Evolutionary conservation across 2,797 vertebrate genomes (phyloP).

Genomic region (Phoeniculus purpureus): DNA sequence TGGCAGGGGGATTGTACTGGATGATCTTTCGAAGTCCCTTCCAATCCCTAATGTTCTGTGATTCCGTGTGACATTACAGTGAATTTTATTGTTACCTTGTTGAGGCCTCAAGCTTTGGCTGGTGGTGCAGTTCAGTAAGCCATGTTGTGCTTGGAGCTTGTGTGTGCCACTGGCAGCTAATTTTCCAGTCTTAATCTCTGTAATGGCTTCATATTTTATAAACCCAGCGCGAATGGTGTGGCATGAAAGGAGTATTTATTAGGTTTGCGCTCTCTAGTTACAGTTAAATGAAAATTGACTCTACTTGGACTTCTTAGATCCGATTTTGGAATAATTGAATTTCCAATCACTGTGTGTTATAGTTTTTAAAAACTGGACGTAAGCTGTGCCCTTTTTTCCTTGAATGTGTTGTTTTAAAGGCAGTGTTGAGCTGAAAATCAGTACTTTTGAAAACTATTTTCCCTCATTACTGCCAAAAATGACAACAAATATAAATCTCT

Average conservation of each 20-base stretch:
- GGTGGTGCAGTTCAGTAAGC: background rate
- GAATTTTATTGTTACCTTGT: slow-evolving; percentile 26
- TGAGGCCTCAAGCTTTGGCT: slow-evolving; percentile 46
- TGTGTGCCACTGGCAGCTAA: background rate
- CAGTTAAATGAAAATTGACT: background rate
- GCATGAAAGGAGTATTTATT: slow-evolving; percentile 12
- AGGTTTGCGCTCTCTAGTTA: background rate
- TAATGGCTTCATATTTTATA: slow-evolving; percentile 8
- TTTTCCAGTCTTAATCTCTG: slow-evolving; percentile 42
- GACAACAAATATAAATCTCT: background rate
- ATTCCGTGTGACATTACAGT: background rate
- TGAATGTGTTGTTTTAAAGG: too few species aligned
- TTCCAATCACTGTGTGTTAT: background rate
- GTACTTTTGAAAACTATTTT: slow-evolving; percentile 33
- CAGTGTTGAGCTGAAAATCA: slow-evolving; percentile 23
- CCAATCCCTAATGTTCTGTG: too few species aligned
- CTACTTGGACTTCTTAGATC: background rate
- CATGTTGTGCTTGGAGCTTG: slow-evolving; percentile 45
- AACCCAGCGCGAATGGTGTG: background rate
- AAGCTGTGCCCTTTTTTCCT: background rate
- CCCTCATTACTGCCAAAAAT: background rate
- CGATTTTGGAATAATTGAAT: background rate
- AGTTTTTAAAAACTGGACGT: background rate
- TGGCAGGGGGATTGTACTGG: too few species aligned
- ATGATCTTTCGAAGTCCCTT: too few species aligned